Percentiles rank a stretch among this genome's conserved stretches.
Evolutionary conservation across 2,797 vertebrate species (phyloP).

Genomic region (Acipenser ruthenus): DNA sequence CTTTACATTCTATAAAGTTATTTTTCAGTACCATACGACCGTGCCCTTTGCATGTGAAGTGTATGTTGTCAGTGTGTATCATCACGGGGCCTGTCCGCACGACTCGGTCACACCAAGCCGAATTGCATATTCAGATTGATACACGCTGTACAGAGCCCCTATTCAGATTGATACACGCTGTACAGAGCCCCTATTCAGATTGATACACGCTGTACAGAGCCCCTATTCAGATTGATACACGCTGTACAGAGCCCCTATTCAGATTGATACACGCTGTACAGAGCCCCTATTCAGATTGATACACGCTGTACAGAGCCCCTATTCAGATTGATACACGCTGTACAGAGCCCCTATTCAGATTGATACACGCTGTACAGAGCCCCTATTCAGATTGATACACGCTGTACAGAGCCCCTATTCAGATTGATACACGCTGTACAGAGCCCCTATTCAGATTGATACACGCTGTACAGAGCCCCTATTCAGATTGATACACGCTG

Average conservation of each 20-base stretch:
- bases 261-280: neutral
- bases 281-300: too few species aligned
- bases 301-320: neutral
- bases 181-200: neutral
- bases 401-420: neutral
- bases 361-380: neutral
- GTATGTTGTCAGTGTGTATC: neutral
- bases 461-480: neutral
- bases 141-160: neutral
- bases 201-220: neutral
- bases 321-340: neutral
- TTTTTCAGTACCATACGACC: too few species aligned
- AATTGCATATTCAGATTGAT: too few species aligned
- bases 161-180: neutral
- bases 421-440: neutral
- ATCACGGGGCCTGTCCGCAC: too few species aligned
- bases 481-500: neutral
- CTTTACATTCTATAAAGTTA: too few species aligned
- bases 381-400: neutral
- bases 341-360: neutral
- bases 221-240: neutral
- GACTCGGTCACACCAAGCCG: too few species aligned
- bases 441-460: too few species aligned
- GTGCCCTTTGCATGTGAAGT: neutral
- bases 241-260: neutral